Evolutionary conservation across 2,888 invertebrate species (phyloP).

Genomic region (Nephrotoma guestfalica): DNA sequence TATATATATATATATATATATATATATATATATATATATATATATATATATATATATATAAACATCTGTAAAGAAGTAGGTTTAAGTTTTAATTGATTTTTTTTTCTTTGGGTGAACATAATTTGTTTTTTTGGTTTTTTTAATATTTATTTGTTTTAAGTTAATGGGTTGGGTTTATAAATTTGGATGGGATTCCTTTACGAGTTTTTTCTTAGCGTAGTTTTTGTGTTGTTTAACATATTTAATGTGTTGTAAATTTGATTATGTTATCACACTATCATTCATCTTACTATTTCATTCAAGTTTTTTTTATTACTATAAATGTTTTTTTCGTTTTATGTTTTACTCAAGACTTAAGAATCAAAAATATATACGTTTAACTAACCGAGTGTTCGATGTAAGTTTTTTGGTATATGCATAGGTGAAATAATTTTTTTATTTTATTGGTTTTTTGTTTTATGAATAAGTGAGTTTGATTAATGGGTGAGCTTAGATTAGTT

Average conservation of each 20-base stretch:
- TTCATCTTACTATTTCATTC: background rate
- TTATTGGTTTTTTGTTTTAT: background rate
- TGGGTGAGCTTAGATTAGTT: background rate
- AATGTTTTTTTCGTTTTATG: background rate
- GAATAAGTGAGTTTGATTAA: background rate
- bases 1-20: background rate
- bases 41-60: background rate
- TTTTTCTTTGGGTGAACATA: background rate
- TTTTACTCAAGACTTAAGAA: background rate
- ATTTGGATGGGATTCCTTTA: background rate
- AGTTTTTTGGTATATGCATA: background rate
- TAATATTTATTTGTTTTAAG: background rate
- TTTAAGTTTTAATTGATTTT: background rate
- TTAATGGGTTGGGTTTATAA: background rate
- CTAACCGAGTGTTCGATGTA: background rate
- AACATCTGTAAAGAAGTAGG: background rate
- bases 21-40: background rate
- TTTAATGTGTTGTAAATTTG: background rate
- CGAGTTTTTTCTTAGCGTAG: background rate
- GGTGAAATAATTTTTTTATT: background rate
- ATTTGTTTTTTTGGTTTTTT: background rate
- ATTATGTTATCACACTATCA: background rate
- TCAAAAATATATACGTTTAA: background rate
- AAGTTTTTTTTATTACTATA: background rate
- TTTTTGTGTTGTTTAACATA: background rate